These are phyloP conservation scores for Syncerus caffer DNA, from an alignment of 2,797 vertebrate genomes.

Conservation along the genomic window DNA sequence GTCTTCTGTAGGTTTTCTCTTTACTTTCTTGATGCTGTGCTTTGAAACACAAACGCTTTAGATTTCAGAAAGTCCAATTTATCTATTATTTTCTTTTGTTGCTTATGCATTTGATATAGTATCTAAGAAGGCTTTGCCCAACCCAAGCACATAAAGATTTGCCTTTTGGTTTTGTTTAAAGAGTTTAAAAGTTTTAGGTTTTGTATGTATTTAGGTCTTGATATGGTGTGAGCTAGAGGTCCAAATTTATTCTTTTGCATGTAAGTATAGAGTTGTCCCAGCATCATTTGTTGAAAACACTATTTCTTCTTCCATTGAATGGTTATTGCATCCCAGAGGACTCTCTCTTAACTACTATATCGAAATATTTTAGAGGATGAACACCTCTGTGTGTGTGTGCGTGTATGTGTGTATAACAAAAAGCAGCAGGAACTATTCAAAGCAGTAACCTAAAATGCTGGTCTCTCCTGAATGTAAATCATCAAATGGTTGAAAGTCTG, in stretches of 20 bases:
- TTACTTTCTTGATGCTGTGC: neutral
- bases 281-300: neutral
- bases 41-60: neutral
- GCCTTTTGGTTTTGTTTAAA: neutral
- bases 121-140: neutral
- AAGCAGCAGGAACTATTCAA: neutral
- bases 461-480: neutral
- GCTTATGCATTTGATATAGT: neutral
- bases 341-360: neutral
- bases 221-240: neutral
- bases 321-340: neutral
- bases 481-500: neutral
- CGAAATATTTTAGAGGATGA: neutral
- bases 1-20: neutral
- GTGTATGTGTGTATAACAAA: neutral
- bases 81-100: neutral
- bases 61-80: neutral
- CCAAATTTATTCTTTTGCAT: neutral
- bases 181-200: constrained; percentile 1
- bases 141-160: neutral
- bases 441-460: neutral
- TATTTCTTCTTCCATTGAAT: neutral
- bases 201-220: constrained; percentile 15
- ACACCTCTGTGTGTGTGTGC: neutral
- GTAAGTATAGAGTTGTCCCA: neutral